These are phyloP conservation scores for Mandrillus leucophaeus DNA, from an alignment of 2,113 vertebrate genomes.

Conservation along the genomic window DNA sequence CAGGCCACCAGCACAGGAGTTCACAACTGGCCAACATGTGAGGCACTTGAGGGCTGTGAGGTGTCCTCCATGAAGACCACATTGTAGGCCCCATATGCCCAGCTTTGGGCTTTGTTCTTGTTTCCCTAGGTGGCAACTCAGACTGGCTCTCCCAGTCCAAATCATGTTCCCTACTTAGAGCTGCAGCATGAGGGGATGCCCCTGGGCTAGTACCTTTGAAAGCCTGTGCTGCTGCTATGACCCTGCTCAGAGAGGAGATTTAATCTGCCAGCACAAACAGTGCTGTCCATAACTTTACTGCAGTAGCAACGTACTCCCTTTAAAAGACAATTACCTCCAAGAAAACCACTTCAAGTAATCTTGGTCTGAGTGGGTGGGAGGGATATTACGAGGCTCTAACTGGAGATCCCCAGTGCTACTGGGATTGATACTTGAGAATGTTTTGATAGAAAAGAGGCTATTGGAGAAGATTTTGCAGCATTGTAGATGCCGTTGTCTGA, in stretches of 20 bases:
- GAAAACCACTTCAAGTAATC: background rate
- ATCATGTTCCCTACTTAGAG: background rate
- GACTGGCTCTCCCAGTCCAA: background rate
- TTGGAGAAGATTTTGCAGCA: background rate
- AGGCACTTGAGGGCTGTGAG: background rate
- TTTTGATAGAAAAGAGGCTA: background rate
- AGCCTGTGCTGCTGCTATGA: background rate
- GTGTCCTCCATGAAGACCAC: background rate
- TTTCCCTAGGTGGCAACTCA: background rate
- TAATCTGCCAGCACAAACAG: background rate
- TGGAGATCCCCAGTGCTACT: background rate
- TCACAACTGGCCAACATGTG: background rate
- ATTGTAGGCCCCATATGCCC: background rate
- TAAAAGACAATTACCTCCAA: background rate
- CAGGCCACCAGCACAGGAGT: background rate
- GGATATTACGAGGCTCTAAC: background rate
- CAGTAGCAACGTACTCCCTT: background rate
- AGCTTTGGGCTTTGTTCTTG: background rate
- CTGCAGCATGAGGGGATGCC: background rate
- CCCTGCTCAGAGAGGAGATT: background rate
- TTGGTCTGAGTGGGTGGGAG: background rate
- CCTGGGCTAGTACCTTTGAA: background rate
- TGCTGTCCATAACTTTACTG: background rate
- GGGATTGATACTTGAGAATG: background rate
- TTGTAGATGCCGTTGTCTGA: background rate